phyloP scores from a whole-genome alignment of 2,888 invertebrate species.

The Odontomyia ornata region DNA sequence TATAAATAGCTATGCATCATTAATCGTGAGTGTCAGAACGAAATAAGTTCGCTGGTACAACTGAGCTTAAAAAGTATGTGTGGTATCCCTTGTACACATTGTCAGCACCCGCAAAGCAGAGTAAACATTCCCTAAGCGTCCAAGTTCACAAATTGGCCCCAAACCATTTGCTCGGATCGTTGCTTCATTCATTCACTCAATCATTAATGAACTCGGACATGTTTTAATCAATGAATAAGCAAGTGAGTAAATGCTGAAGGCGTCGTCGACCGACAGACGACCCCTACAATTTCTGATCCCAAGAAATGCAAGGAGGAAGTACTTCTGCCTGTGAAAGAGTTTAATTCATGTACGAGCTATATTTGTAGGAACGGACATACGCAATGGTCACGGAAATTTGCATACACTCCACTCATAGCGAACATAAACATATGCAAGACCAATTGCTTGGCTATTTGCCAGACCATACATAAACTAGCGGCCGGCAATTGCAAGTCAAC shows the following conservation, averaged over 20 bases:
- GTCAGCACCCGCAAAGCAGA: not conserved
- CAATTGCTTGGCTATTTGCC: constrained; percentile 7
- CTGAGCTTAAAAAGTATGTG: too few relatives aligned
- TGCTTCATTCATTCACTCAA: not conserved
- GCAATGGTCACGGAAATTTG: constrained; percentile 12
- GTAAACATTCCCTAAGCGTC: not conserved
- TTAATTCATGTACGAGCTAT: too few relatives aligned
- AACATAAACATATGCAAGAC: not conserved
- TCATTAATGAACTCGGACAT: constrained; percentile 19
- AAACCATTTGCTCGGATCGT: not conserved
- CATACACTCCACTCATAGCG: not conserved
- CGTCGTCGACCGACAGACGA: too few relatives aligned
- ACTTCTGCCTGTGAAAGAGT: too few relatives aligned
- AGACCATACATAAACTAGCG: not conserved
- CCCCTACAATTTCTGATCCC: too few relatives aligned
- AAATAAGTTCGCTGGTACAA: too few relatives aligned
- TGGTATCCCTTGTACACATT: too few relatives aligned
- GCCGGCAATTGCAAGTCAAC: too few relatives aligned
- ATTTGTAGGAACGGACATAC: not conserved
- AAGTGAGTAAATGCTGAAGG: too few relatives aligned
- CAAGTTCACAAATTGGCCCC: constrained; percentile 34
- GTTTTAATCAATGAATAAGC: constrained; percentile 26
- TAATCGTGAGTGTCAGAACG: too few relatives aligned
- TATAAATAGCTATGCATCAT: too few relatives aligned
- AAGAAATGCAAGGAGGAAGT: too few relatives aligned